These are phyloP conservation scores for Galerucella calmariensis DNA, from an alignment of 2,888 invertebrate genomes.

Conservation along the genomic window DNA sequence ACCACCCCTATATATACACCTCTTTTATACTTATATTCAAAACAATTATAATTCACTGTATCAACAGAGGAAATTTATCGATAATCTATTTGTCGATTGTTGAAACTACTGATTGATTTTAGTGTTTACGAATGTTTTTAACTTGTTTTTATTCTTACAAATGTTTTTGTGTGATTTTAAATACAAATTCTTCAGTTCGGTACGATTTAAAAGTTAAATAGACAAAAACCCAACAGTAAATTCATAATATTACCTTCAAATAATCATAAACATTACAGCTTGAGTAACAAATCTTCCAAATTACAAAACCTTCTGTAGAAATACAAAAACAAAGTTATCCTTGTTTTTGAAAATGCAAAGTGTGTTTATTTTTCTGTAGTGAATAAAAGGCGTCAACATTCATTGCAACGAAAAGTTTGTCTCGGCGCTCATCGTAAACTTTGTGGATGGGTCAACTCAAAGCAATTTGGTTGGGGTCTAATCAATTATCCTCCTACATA, in stretches of 20 bases:
- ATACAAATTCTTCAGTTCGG: too few relatives aligned
- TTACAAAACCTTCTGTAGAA: neutral
- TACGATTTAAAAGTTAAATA: too few relatives aligned
- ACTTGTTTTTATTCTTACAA: too few relatives aligned
- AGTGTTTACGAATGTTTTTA: too few relatives aligned
- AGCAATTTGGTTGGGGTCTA: slow-evolving; percentile 13
- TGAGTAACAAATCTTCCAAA: neutral
- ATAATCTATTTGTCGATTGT: too few relatives aligned
- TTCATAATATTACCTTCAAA: too few relatives aligned
- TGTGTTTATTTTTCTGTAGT: slow-evolving; percentile 48
- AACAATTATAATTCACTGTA: too few relatives aligned
- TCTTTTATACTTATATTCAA: too few relatives aligned
- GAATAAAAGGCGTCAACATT: slow-evolving; percentile 22
- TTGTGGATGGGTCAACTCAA: slow-evolving; percentile 2
- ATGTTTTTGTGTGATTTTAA: too few relatives aligned
- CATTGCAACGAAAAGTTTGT: neutral
- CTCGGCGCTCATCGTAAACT: neutral
- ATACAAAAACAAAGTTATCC: slow-evolving; percentile 50
- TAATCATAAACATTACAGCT: neutral
- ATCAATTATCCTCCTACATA: slow-evolving; percentile 14
- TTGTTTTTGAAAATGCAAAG: slow-evolving; percentile 53
- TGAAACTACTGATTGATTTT: too few relatives aligned
- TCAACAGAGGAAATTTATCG: too few relatives aligned
- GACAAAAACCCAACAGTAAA: too few relatives aligned
- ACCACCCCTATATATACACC: neutral